phyloP scores from a whole-genome alignment of 2,113 vertebrate genomes.

The Dicaeum eximium region DNA sequence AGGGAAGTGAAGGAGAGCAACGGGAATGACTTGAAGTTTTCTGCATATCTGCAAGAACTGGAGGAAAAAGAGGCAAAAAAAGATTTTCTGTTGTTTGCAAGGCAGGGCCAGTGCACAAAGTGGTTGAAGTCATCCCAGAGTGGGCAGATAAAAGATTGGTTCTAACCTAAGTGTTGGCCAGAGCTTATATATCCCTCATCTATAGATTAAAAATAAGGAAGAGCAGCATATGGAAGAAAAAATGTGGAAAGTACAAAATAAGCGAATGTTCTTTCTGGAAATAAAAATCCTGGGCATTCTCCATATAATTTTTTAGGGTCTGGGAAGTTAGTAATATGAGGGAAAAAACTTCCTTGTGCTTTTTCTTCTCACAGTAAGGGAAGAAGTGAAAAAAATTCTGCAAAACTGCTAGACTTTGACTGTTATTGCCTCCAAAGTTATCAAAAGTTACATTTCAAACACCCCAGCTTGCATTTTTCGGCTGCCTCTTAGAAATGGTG shows the following conservation, averaged over 20 bases:
- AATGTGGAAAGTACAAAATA: background rate
- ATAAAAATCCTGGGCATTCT: background rate
- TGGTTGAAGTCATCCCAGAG: background rate
- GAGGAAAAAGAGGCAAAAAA: background rate
- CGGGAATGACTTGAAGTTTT: background rate
- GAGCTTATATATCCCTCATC: background rate
- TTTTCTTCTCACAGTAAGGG: background rate
- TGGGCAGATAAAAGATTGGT: background rate
- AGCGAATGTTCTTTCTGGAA: background rate
- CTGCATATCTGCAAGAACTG: background rate
- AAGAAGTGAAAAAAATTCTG: background rate
- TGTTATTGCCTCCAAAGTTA: background rate
- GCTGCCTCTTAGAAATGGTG: background rate
- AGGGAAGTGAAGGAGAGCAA: background rate
- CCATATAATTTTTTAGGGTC: background rate
- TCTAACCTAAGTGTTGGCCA: background rate
- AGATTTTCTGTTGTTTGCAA: background rate
- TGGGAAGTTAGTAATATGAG: background rate
- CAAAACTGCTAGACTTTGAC: background rate
- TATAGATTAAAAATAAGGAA: background rate
- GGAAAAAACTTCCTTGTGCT: background rate
- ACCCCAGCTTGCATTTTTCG: background rate
- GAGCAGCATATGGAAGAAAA: background rate
- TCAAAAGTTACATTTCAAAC: background rate
- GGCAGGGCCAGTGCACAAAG: background rate